phyloP scores from a whole-genome alignment of 2,113 vertebrate species.

The Notarius lentiginosus region DNA sequence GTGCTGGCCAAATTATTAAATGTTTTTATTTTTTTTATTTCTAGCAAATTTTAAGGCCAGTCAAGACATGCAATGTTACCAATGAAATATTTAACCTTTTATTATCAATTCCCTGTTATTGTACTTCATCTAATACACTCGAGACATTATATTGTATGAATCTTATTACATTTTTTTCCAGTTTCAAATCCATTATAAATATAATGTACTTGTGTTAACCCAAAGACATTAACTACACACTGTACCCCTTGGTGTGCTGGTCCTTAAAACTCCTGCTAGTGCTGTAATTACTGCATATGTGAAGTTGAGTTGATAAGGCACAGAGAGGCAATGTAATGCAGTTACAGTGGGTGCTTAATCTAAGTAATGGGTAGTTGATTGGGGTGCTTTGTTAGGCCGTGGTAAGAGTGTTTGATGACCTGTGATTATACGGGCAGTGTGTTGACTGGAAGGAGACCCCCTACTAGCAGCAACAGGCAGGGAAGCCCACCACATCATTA shows the following conservation, averaged over 20 bases:
- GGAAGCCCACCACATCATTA: slow-evolving; percentile 63
- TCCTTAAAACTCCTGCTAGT: slow-evolving; percentile 32
- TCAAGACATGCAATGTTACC: too few species aligned
- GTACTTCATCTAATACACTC: not conserved
- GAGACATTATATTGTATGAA: not conserved
- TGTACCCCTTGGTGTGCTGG: not conserved
- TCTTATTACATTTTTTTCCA: not conserved
- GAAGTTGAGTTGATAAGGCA: slow-evolving; percentile 50
- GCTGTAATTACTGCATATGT: slow-evolving; percentile 50
- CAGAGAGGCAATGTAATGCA: slow-evolving; percentile 41
- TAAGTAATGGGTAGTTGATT: slow-evolving; percentile 57
- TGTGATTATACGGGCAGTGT: slow-evolving; percentile 61
- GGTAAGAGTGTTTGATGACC: slow-evolving; percentile 51
- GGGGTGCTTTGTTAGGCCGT: slow-evolving; percentile 49
- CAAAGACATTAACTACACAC: slow-evolving; percentile 34
- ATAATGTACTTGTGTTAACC: slow-evolving; percentile 30
- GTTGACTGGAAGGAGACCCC: slow-evolving; percentile 59
- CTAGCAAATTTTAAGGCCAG: too few species aligned
- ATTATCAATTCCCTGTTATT: not conserved
- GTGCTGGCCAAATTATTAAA: too few species aligned
- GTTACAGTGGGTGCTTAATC: slow-evolving; percentile 53
- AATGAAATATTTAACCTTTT: too few species aligned
- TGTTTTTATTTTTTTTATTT: too few species aligned
- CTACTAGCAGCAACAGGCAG: slow-evolving; percentile 52
- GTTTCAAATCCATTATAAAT: slow-evolving; percentile 4